Evolutionary conservation across 1,140 invertebrate species (phyloP).

Genomic region (Acromyrmex echinatior): DNA sequence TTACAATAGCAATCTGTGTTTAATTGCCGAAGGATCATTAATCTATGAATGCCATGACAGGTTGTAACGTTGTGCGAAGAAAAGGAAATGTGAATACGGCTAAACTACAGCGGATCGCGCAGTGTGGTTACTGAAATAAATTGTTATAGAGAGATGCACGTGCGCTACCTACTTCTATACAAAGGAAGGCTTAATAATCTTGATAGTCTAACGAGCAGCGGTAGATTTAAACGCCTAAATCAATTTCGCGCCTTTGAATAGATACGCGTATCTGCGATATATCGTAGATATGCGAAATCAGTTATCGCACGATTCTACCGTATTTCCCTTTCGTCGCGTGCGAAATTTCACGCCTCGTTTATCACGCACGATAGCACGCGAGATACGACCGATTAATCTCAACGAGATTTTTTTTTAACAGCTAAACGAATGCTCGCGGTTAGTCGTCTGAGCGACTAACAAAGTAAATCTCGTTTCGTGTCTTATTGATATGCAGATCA

Average conservation of each 20-base stretch:
- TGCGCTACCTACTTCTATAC: slow-evolving; percentile 12
- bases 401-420: slow-evolving; percentile 30
- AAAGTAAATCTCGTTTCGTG: not conserved
- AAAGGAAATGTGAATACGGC: slow-evolving; percentile 26
- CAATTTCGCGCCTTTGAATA: slow-evolving; percentile 53
- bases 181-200: slow-evolving; percentile 51
- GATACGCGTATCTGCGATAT: slow-evolving; percentile 7
- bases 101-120: slow-evolving; percentile 20
- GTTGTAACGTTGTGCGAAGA: not conserved
- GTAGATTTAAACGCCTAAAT: slow-evolving; percentile 45
- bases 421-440: not conserved
- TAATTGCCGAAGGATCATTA: slow-evolving; percentile 62
- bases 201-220: slow-evolving; percentile 36
- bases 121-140: slow-evolving; percentile 42
- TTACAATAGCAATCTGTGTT: slow-evolving; percentile 52
- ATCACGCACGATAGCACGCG: slow-evolving; percentile 1
- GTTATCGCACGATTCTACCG: slow-evolving; percentile 55
- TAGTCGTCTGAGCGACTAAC: not conserved
- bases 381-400: slow-evolving; percentile 55
- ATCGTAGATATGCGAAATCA: slow-evolving; percentile 51
- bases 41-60: slow-evolving; percentile 43
- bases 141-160: slow-evolving; percentile 13
- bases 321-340: slow-evolving; percentile 41
- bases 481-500: slow-evolving; percentile 59
- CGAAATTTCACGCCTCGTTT: slow-evolving; percentile 58